These are phyloP conservation scores for Hycleus cichorii DNA, from an alignment of 1,140 invertebrate genomes.

Conservation along the genomic window DNA sequence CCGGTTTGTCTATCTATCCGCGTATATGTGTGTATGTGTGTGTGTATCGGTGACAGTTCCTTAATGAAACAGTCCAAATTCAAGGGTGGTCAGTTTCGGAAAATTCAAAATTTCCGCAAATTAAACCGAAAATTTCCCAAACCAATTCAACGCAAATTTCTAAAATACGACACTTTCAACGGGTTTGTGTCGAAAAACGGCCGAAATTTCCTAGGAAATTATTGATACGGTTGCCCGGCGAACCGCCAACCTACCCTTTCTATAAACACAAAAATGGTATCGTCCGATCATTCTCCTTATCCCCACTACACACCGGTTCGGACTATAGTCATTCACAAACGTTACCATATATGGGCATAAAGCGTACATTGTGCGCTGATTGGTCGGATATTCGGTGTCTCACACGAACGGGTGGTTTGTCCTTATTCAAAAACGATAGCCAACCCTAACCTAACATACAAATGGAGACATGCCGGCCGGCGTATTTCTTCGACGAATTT, in stretches of 20 bases:
- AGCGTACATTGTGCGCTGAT: constrained; percentile 54
- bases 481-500: neutral
- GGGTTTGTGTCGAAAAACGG: neutral
- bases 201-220: neutral
- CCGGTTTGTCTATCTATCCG: constrained; percentile 25
- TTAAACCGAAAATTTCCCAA: neutral
- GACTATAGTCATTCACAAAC: constrained; percentile 45
- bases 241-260: constrained; percentile 25
- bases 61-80: too few relatives aligned
- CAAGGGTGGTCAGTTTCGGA: constrained; percentile 14
- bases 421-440: too few relatives aligned
- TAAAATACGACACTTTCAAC: neutral
- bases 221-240: constrained; percentile 4
- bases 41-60: too few relatives aligned
- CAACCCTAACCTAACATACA: constrained; percentile 25
- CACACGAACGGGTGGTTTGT: too few relatives aligned
- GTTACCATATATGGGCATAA: constrained; percentile 74
- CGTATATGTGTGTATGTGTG: constrained; percentile 8
- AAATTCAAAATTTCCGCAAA: constrained; percentile 22
- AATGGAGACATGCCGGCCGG: constrained; percentile 17
- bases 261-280: constrained; percentile 20
- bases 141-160: neutral
- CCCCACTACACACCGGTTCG: constrained; percentile 33
- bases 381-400: constrained; percentile 41
- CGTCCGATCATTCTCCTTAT: constrained; percentile 15